These are phyloP conservation scores for Catharus bicknelli DNA, from an alignment of 2,113 vertebrate genomes.

Conservation along the genomic window DNA sequence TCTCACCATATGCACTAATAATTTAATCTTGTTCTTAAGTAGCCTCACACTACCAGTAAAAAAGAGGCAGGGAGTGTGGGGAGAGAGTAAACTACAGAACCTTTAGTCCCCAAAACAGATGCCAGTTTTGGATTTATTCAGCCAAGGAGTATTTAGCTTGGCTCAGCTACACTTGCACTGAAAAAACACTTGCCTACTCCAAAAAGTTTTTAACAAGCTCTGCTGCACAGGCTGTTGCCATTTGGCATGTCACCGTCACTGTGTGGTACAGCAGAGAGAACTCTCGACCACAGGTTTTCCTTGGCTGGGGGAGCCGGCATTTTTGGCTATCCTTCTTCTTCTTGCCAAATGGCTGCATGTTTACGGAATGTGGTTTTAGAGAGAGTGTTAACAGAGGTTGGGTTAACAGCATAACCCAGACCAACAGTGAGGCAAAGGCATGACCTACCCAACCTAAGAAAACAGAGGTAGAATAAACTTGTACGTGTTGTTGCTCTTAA, in stretches of 20 bases:
- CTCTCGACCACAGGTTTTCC: constrained; percentile 75
- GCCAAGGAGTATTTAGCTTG: constrained; percentile 80
- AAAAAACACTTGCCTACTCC: constrained; percentile 76
- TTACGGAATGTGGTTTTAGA: constrained; percentile 69
- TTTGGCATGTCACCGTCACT: constrained; percentile 73
- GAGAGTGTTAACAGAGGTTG: constrained; percentile 65
- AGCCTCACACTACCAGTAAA: constrained; percentile 65
- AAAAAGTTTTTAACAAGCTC: constrained; percentile 79
- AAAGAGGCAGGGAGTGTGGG: not conserved
- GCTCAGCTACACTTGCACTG: constrained; percentile 61
- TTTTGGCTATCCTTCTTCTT: constrained; percentile 55
- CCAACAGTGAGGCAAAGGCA: constrained; percentile 43
- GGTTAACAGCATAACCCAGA: constrained; percentile 57
- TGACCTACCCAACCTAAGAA: constrained; percentile 28
- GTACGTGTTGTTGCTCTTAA: not conserved
- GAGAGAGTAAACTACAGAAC: constrained; percentile 56
- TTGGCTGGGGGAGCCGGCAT: constrained; percentile 54
- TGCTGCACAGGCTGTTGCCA: constrained; percentile 70
- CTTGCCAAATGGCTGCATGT: constrained; percentile 68
- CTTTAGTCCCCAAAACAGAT: constrained; percentile 75
- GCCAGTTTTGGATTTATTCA: constrained; percentile 74
- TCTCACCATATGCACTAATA: constrained; percentile 48
- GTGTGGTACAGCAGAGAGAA: constrained; percentile 68
- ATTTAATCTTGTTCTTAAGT: constrained; percentile 66
- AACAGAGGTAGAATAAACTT: not conserved